Conservation (phyloP, 2,888 invertebrate genomes). For the Scaptomyza reducta region DNA sequence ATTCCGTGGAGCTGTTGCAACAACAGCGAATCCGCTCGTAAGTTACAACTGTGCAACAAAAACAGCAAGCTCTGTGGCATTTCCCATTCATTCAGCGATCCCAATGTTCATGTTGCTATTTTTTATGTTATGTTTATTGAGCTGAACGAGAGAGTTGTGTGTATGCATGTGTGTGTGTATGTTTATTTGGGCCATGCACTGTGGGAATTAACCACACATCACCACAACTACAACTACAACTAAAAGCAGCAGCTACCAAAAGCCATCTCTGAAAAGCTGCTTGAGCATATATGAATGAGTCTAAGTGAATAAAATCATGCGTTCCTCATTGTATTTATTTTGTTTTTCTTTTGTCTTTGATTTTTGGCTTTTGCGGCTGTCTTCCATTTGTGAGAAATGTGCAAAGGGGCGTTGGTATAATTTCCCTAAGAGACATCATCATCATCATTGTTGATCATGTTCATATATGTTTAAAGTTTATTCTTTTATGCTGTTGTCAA, state of each 20-base stretch:
- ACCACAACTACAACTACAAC: conserved; percentile 11
- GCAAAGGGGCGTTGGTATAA: neutral
- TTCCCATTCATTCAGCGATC: conserved; percentile 14
- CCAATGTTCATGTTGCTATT: conserved; percentile 17
- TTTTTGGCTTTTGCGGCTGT: neutral
- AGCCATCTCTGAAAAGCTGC: conserved; percentile 30
- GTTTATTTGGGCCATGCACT: conserved; percentile 57
- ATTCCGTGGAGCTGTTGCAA: conserved; percentile 39
- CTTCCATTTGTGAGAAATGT: conserved; percentile 17
- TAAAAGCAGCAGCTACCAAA: conserved; percentile 14
- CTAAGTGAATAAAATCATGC: conserved; percentile 26
- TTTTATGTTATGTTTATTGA: conserved; percentile 57
- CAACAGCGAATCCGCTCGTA: conserved; percentile 11
- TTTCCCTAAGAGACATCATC: conserved; percentile 5
- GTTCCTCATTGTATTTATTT: conserved; percentile 26
- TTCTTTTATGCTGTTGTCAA: neutral
- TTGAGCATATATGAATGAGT: conserved; percentile 6
- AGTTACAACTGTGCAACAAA: conserved; percentile 44
- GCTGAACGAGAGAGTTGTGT: conserved; percentile 33
- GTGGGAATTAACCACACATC: conserved; percentile 47
- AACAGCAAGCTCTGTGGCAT: conserved; percentile 34
- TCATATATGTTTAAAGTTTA: neutral
- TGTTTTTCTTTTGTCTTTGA: neutral
- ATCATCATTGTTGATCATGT: neutral
- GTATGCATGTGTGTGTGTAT: conserved; percentile 5